These are phyloP conservation scores for Ciconia stormi DNA, from an alignment of 2,113 vertebrate genomes.

Conservation along the genomic window DNA sequence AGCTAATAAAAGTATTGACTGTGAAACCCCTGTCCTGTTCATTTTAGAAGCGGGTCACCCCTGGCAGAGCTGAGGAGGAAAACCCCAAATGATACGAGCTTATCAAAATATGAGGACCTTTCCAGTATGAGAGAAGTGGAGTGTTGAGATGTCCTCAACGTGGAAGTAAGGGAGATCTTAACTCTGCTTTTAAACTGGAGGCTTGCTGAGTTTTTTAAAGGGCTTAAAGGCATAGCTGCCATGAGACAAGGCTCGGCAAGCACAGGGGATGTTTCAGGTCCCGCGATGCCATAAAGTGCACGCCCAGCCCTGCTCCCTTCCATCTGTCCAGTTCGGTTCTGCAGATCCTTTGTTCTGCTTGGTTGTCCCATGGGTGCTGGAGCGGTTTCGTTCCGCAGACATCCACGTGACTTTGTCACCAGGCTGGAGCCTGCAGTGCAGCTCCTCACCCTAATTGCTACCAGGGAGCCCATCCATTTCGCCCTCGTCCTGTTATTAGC, in stretches of 20 bases:
- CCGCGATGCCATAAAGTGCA: neutral
- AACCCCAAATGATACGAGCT: neutral
- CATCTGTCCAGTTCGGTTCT: neutral
- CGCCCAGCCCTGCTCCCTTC: neutral
- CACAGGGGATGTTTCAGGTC: neutral
- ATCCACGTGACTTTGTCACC: neutral
- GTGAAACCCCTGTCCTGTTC: neutral
- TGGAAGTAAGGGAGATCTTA: neutral
- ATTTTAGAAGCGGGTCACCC: neutral
- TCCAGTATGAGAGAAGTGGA: neutral
- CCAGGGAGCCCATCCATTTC: neutral
- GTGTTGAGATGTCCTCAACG: neutral
- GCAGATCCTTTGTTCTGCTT: neutral
- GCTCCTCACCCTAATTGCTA: neutral
- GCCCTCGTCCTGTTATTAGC: neutral
- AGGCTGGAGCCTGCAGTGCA: neutral
- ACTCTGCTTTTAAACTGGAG: neutral
- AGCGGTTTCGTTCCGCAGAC: neutral
- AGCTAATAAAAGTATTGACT: neutral
- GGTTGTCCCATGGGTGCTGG: neutral
- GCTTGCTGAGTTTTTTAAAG: neutral
- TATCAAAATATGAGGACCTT: neutral
- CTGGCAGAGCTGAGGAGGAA: neutral
- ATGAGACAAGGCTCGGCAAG: neutral
- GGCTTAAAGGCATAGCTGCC: neutral